Evolutionary conservation across 2,797 vertebrate species (phyloP).

Genomic region (Epinephelus awoara): DNA sequence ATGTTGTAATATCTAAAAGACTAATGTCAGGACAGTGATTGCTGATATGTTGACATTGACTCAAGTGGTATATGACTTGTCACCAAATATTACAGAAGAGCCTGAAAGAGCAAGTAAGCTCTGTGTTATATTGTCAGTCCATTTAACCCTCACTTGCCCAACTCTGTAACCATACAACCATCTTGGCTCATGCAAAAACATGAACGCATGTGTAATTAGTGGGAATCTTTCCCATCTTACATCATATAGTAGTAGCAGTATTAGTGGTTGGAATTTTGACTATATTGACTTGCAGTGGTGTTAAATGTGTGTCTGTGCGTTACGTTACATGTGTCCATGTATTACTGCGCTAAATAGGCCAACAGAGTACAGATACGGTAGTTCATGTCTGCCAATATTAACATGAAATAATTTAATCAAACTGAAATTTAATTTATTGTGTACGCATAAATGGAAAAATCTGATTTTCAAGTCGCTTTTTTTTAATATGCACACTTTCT

Average conservation of each 20-base stretch:
- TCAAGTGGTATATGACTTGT: not conserved
- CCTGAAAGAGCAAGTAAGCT: not conserved
- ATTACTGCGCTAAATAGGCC: not conserved
- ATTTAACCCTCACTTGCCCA: not conserved
- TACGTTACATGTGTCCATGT: not conserved
- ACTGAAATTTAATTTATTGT: not conserved
- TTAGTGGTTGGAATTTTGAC: not conserved
- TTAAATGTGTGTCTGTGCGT: not conserved
- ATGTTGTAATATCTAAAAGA: not conserved
- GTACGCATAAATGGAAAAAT: no score
- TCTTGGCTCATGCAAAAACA: not conserved
- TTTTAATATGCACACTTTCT: no score
- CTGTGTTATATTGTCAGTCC: no score
- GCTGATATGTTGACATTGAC: not conserved
- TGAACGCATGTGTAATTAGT: not conserved
- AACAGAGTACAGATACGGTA: not conserved
- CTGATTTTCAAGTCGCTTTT: no score
- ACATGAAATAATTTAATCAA: not conserved
- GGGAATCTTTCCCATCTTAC: not conserved
- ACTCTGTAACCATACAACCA: not conserved
- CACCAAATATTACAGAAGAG: not conserved
- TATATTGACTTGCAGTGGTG: not conserved
- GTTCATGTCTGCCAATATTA: not conserved
- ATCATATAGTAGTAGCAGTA: not conserved
- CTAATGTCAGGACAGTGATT: not conserved